phyloP scores from a whole-genome alignment of 2,113 vertebrate species.

The Tetraodon nigroviridis region DNA sequence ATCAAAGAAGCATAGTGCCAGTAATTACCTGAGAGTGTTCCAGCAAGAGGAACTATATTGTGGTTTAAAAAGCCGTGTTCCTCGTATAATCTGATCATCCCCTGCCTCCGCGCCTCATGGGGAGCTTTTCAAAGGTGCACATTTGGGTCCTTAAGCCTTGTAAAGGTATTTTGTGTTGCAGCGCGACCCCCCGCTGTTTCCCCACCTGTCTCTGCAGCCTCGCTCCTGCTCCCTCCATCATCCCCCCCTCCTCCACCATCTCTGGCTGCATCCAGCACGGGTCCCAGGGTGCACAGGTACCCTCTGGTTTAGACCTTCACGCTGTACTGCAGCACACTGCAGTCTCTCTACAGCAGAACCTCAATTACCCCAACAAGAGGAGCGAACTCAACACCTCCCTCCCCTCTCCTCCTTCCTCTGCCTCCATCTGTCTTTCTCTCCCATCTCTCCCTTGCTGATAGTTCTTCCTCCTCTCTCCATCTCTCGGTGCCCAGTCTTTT shows the following conservation, averaged over 20 bases:
- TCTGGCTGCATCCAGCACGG: constrained; percentile 52
- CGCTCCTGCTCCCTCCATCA: constrained; percentile 19
- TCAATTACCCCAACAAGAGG: constrained; percentile 38
- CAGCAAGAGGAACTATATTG: too few relatives aligned
- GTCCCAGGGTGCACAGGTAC: constrained; percentile 43
- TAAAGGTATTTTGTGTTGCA: constrained; percentile 15
- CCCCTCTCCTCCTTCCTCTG: background rate
- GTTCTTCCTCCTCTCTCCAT: constrained; percentile 14
- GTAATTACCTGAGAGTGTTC: too few relatives aligned
- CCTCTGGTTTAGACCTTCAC: constrained; percentile 17
- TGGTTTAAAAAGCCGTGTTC: too few relatives aligned
- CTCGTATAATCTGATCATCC: too few relatives aligned
- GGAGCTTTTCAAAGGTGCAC: too few relatives aligned
- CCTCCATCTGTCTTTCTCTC: constrained; percentile 42
- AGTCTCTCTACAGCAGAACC: constrained; percentile 31
- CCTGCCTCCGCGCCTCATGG: too few relatives aligned
- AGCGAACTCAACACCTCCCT: background rate
- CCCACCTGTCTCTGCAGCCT: constrained; percentile 60
- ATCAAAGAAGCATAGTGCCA: too few relatives aligned
- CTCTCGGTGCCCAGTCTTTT: constrained; percentile 7
- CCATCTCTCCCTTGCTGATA: constrained; percentile 28
- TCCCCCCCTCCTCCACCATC: constrained; percentile 8
- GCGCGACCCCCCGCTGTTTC: constrained; percentile 56
- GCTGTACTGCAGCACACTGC: constrained; percentile 42
- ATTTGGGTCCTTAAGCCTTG: background rate